Evolutionary conservation across 2,113 vertebrate species (phyloP).

Genomic region (Cathartes aura): DNA sequence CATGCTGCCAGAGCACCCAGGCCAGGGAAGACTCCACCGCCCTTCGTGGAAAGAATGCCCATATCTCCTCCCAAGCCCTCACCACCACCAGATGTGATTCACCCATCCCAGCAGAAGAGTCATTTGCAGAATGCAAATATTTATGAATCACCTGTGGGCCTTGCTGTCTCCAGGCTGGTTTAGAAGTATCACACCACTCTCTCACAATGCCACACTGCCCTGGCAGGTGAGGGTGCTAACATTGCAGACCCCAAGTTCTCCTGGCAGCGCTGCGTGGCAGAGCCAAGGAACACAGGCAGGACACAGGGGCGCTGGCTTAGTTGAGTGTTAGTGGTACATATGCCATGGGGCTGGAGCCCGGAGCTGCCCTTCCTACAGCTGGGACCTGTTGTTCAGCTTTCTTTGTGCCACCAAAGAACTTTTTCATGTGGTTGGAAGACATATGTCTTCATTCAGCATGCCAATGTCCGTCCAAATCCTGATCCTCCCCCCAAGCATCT

Average conservation of each 20-base stretch:
- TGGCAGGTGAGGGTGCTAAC: neutral
- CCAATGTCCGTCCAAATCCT: no score
- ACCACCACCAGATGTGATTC: neutral
- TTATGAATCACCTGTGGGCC: neutral
- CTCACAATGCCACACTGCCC: neutral
- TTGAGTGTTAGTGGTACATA: accelerated
- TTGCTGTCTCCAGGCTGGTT: neutral
- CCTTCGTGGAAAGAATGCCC: neutral
- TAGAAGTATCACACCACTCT: neutral
- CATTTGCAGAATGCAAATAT: neutral
- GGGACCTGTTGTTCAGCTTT: neutral
- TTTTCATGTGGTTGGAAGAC: neutral
- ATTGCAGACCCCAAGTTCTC: neutral
- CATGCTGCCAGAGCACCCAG: neutral
- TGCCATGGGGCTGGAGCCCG: neutral
- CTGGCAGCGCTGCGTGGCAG: neutral
- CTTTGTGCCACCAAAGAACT: neutral
- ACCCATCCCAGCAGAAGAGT: neutral
- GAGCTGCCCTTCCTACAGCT: neutral
- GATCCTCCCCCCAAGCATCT: neutral
- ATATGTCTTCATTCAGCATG: neutral
- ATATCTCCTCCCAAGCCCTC: neutral
- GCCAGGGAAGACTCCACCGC: neutral
- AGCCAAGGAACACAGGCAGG: neutral
- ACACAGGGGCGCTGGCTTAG: neutral